Percentiles rank a stretch among this genome's conserved stretches.
These are phyloP conservation scores for Drosophila gunungcola DNA, from an alignment of 1,140 invertebrate genomes.

Conservation along the genomic window DNA sequence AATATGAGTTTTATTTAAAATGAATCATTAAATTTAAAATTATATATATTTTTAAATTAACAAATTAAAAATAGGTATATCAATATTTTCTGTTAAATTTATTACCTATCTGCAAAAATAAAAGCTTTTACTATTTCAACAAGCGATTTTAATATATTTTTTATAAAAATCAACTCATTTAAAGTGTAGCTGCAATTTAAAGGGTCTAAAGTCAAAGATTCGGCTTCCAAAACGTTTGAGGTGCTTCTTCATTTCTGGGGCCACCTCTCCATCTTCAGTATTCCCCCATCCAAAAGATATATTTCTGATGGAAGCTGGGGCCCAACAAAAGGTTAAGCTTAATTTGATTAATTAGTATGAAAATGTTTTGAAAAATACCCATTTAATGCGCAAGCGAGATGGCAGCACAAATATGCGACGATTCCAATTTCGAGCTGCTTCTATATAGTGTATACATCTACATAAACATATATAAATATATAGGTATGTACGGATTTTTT, in stretches of 20 bases:
- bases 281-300: not conserved
- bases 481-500: conserved; percentile 10
- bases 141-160: too few species aligned
- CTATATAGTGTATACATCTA: conserved; percentile 3
- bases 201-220: not conserved
- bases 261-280: not conserved
- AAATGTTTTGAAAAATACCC: conserved; percentile 58
- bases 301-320: conserved; percentile 25
- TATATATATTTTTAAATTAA: too few species aligned
- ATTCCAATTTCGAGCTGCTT: conserved; percentile 2
- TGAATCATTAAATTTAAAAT: too few species aligned
- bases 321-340: conserved; percentile 72
- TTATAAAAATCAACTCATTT: too few species aligned
- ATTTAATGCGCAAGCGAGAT: conserved; percentile 26
- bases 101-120: too few species aligned
- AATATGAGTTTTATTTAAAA: too few species aligned
- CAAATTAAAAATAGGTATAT: not conserved
- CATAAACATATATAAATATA: conserved; percentile 7
- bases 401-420: conserved; percentile 3
- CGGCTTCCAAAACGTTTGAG: not conserved
- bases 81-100: too few species aligned
- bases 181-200: not conserved
- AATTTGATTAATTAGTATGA: conserved; percentile 81
- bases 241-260: conserved; percentile 5
- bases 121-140: too few species aligned